A percentile compares a stretch with the other conserved stretches of the same genome.
phyloP scores from a whole-genome alignment of 2,113 vertebrate species.

The Seriola rivoliana region DNA sequence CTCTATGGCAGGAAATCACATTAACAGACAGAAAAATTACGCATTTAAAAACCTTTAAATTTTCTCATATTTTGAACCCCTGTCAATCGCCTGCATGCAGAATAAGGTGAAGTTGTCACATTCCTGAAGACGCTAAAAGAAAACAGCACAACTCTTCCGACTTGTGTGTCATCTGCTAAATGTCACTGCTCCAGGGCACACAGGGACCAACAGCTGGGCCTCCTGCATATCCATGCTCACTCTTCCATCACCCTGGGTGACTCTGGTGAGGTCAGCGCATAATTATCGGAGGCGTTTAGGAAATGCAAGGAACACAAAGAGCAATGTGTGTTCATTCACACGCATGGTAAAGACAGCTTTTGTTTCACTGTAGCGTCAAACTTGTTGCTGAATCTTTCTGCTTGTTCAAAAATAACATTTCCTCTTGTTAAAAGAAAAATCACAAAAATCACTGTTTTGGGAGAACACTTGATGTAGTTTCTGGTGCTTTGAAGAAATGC shows the following conservation, averaged over 20 bases:
- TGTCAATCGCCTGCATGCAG: neutral
- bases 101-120: neutral
- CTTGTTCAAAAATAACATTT: conserved; percentile 37
- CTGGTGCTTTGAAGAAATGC: conserved; percentile 68
- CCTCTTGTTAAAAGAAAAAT: conserved; percentile 34
- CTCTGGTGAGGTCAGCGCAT: conserved; percentile 42
- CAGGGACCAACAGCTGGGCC: conserved; percentile 69
- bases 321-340: conserved; percentile 8
- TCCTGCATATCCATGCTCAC: conserved; percentile 55
- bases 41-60: neutral
- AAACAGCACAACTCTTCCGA: neutral
- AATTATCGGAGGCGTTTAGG: conserved; percentile 40
- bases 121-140: conserved; percentile 13
- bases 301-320: conserved; percentile 41
- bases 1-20: neutral
- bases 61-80: neutral
- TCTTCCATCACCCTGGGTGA: conserved; percentile 64
- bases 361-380: neutral
- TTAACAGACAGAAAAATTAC: neutral
- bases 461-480: conserved; percentile 27
- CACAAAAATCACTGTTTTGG: conserved; percentile 66
- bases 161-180: conserved; percentile 60
- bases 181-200: conserved; percentile 47
- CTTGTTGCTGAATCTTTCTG: neutral
- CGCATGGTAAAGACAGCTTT: neutral